phyloP scores from a whole-genome alignment of 1,140 invertebrate species.

The Monomorium pharaonis region DNA sequence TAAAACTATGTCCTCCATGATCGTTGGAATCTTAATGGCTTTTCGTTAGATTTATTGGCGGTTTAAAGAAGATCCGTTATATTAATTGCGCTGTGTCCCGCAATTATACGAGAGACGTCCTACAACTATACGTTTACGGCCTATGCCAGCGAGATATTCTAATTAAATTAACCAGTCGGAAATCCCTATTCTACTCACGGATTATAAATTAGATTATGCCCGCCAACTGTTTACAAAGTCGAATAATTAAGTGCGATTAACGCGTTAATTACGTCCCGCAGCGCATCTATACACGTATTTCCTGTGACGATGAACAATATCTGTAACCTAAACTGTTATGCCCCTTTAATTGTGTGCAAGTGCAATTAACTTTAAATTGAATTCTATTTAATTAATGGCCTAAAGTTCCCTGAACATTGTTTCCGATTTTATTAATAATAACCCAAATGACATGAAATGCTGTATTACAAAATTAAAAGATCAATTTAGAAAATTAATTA shows the following conservation, averaged over 20 bases:
- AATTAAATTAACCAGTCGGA: conserved; percentile 44
- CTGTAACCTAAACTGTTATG: conserved; percentile 5
- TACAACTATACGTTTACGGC: conserved; percentile 12
- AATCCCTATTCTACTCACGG: neutral
- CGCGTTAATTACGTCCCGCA: neutral
- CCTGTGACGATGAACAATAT: neutral
- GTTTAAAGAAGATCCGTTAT: conserved; percentile 54
- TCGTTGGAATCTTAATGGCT: conserved; percentile 64
- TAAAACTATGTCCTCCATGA: neutral
- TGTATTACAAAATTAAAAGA: neutral
- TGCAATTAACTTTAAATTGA: conserved; percentile 13
- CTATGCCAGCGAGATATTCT: conserved; percentile 29
- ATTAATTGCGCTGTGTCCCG: conserved; percentile 48
- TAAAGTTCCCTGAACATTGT: too few species aligned
- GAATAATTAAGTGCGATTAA: conserved; percentile 33
- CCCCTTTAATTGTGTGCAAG: neutral
- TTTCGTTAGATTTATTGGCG: conserved; percentile 61
- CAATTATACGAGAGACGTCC: conserved; percentile 21
- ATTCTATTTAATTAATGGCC: neutral
- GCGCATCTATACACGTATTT: neutral
- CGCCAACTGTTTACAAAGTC: neutral
- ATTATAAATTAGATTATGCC: conserved; percentile 46
- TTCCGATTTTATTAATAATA: neutral
- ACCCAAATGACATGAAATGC: neutral
- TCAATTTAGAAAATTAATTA: neutral